Evolutionary conservation across 1,140 invertebrate genomes (phyloP).

Genomic region (Drosophila ohnishii): DNA sequence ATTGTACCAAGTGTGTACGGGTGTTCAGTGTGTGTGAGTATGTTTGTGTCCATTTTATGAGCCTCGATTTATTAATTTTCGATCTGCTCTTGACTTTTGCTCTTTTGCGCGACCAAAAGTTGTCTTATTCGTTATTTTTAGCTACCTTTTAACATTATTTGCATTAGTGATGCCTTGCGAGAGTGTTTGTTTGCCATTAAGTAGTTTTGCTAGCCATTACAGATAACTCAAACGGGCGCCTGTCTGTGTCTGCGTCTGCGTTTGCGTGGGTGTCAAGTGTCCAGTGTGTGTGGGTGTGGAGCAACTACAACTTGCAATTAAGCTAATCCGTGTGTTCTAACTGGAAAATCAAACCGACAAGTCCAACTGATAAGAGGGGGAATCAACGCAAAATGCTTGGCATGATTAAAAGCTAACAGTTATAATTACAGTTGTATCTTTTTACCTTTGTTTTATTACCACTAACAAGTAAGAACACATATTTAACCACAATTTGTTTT

Average conservation of each 20-base stretch:
- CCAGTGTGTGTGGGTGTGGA: slow-evolving; percentile 14
- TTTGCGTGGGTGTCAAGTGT: slow-evolving; percentile 14
- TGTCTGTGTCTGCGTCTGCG: slow-evolving; percentile 2
- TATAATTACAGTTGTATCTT: slow-evolving; percentile 53
- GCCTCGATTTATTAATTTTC: slow-evolving; percentile 56
- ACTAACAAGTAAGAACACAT: slow-evolving; percentile 83
- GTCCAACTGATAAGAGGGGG: slow-evolving; percentile 22
- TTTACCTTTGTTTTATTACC: slow-evolving; percentile 72
- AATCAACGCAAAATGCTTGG: slow-evolving; percentile 74
- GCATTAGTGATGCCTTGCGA: slow-evolving; percentile 28
- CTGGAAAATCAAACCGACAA: slow-evolving; percentile 30
- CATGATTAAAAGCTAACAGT: slow-evolving; percentile 76
- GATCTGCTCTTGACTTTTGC: slow-evolving; percentile 56
- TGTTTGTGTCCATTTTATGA: slow-evolving; percentile 45
- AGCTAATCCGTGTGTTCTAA: slow-evolving; percentile 39
- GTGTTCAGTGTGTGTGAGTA: slow-evolving; percentile 11
- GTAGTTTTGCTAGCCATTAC: slow-evolving; percentile 41
- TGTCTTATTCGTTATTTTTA: slow-evolving; percentile 44
- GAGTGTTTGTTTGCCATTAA: slow-evolving; percentile 28
- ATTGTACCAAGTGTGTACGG: slow-evolving; percentile 40
- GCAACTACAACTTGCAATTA: slow-evolving; percentile 35
- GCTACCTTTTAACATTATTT: slow-evolving; percentile 51
- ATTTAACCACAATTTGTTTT: slow-evolving; percentile 81
- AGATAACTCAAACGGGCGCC: slow-evolving; percentile 19
- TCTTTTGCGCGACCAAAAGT: slow-evolving; percentile 52